Evolutionary conservation across 2,888 invertebrate species (phyloP).

Genomic region (Brenthis daphne): DNA sequence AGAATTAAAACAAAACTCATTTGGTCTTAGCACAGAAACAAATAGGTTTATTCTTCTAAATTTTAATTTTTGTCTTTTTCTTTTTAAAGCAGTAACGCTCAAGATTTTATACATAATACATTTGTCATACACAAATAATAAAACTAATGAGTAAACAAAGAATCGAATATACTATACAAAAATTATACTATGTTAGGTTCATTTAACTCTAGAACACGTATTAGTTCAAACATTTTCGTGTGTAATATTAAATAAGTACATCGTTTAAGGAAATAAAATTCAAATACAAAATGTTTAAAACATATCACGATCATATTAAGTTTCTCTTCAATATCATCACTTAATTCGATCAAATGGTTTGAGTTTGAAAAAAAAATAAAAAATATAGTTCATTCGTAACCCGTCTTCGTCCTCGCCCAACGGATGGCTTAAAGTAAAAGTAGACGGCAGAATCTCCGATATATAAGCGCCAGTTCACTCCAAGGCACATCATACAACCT

Average conservation of each 20-base stretch:
- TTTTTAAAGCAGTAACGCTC: no score
- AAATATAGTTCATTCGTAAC: conserved; percentile 64
- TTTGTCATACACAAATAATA: no score
- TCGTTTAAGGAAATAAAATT: conserved; percentile 8
- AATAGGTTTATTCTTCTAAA: no score
- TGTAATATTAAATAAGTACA: neutral
- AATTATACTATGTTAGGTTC: no score
- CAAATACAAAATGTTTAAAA: conserved; percentile 4
- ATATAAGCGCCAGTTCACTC: conserved; percentile 64
- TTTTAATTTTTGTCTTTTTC: no score
- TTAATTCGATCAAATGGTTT: conserved; percentile 23
- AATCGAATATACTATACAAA: no score
- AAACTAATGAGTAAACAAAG: no score
- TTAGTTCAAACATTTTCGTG: no score
- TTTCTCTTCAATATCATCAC: conserved; percentile 20
- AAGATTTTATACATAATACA: no score
- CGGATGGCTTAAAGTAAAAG: conserved; percentile 74
- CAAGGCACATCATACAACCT: conserved; percentile 64
- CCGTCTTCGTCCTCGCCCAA: conserved; percentile 67
- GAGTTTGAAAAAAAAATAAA: conserved; percentile 30
- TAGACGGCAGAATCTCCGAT: conserved; percentile 65
- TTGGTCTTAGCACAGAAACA: no score
- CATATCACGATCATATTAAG: conserved; percentile 15
- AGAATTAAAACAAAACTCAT: no score
- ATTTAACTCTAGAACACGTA: neutral